These are phyloP conservation scores for Psylliodes chrysocephalus DNA, from an alignment of 2,888 invertebrate genomes.

Conservation along the genomic window DNA sequence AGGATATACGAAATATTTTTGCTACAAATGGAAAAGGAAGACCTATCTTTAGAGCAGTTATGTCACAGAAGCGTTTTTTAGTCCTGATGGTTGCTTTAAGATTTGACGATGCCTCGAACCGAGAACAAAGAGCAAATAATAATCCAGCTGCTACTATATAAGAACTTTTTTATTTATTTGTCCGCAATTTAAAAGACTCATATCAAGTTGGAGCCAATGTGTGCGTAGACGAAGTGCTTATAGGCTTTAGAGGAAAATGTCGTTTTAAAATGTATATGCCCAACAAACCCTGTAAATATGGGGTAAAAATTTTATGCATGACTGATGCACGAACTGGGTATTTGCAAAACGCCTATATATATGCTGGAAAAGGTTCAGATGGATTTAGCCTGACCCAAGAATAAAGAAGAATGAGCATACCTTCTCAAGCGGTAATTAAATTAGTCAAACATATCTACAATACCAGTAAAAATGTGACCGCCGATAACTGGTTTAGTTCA, in stretches of 20 bases:
- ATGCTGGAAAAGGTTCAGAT: constrained; percentile 1
- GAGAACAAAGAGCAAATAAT: constrained; percentile 5
- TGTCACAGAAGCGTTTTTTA: no score
- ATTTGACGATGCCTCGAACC: no score
- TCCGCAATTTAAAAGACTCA: background rate
- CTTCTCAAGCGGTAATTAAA: constrained; percentile 1
- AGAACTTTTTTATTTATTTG: background rate
- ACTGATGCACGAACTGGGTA: constrained; percentile 6
- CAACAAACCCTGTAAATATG: background rate
- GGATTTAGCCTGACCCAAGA: no score
- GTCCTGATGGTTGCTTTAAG: no score
- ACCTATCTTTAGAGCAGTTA: no score
- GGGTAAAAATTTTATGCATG: background rate
- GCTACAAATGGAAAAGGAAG: constrained; percentile 16
- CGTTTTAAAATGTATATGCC: constrained; percentile 6
- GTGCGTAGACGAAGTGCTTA: constrained; percentile 1
- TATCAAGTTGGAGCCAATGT: background rate
- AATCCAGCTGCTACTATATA: background rate
- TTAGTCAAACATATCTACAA: no score
- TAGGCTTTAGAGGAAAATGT: constrained; percentile 2
- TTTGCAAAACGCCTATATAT: background rate
- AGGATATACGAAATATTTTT: constrained; percentile 15
- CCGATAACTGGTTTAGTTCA: constrained; percentile 3
- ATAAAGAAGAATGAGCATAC: background rate
- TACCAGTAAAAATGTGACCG: background rate